Evolutionary conservation across 1,140 invertebrate species (phyloP).

Genomic region (Drosophila mojavensis): DNA sequence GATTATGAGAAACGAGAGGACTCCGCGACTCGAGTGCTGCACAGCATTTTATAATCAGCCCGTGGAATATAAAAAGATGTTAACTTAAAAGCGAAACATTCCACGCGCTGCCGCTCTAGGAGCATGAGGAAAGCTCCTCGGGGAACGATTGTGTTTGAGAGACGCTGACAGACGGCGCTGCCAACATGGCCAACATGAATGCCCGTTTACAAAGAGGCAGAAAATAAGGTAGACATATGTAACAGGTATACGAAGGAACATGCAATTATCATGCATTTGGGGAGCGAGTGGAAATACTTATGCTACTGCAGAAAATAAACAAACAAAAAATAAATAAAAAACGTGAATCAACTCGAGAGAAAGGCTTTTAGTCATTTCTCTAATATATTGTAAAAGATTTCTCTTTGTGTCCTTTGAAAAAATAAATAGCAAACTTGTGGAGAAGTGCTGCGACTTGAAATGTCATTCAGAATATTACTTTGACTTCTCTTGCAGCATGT

Average conservation of each 20-base stretch:
- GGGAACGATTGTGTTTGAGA: slow-evolving; percentile 20
- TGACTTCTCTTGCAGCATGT: too few species aligned
- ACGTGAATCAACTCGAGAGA: too few species aligned
- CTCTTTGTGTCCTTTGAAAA: too few species aligned
- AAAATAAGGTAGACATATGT: not conserved
- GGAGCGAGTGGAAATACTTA: too few species aligned
- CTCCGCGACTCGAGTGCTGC: slow-evolving; percentile 35
- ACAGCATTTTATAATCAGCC: slow-evolving; percentile 39
- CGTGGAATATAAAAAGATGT: slow-evolving; percentile 11
- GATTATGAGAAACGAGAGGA: slow-evolving; percentile 60
- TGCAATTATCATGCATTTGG: not conserved
- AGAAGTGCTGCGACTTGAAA: too few species aligned
- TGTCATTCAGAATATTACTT: too few species aligned
- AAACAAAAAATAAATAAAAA: too few species aligned
- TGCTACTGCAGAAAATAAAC: too few species aligned
- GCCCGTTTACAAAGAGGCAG: not conserved
- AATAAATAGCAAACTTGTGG: too few species aligned
- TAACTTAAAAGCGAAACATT: slow-evolving; percentile 12
- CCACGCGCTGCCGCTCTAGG: slow-evolving; percentile 14
- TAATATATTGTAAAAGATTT: too few species aligned
- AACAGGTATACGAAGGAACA: not conserved
- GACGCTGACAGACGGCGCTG: not conserved
- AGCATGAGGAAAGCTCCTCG: slow-evolving; percentile 16
- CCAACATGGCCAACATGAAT: not conserved
- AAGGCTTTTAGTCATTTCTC: too few species aligned